Percentiles rank a stretch among this genome's conserved stretches.
phyloP scores from a whole-genome alignment of 2,797 vertebrate species.

The Amphiprion clarkii region DNA sequence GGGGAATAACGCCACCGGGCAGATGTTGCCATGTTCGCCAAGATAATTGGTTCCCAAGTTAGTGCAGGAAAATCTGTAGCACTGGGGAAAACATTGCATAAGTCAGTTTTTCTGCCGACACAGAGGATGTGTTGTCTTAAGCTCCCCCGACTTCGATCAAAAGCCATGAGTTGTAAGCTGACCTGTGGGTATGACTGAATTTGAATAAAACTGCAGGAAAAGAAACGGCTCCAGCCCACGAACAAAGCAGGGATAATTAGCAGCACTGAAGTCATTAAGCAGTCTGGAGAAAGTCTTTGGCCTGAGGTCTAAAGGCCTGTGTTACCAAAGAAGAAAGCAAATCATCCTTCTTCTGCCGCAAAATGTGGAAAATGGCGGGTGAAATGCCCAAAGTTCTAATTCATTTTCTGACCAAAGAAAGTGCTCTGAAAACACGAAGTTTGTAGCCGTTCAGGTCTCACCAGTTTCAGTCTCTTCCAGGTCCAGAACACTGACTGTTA shows the following conservation, averaged over 20 bases:
- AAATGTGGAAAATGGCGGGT: conserved; percentile 12
- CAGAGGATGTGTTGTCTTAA: conserved; percentile 34
- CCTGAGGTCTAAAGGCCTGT: conserved; percentile 12
- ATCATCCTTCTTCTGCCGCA: conserved; percentile 27
- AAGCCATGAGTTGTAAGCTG: conserved; percentile 16
- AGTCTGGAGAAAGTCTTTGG: conserved; percentile 20
- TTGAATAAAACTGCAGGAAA: conserved; percentile 1
- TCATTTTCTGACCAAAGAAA: conserved; percentile 39
- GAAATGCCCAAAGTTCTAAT: conserved; percentile 18
- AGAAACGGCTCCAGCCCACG: conserved; percentile 8
- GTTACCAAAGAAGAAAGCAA: conserved; percentile 59
- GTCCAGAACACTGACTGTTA: neutral
- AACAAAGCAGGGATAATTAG: conserved; percentile 43
- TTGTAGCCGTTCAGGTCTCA: conserved; percentile 7
- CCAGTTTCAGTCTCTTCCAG: neutral
- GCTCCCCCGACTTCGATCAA: conserved; percentile 26
- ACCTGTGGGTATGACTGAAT: conserved; percentile 3
- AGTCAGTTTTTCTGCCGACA: conserved; percentile 35
- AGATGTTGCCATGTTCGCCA: neutral
- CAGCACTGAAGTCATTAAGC: conserved; percentile 34
- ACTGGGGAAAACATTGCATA: conserved; percentile 12
- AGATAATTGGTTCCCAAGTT: conserved; percentile 26
- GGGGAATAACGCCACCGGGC: neutral
- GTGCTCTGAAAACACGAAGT: conserved; percentile 5
- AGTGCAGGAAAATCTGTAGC: conserved; percentile 13